Percentiles rank a stretch among this genome's conserved stretches.
These are phyloP conservation scores for Plectrocnemia conspersa DNA, from an alignment of 1,140 invertebrate genomes.

Conservation along the genomic window DNA sequence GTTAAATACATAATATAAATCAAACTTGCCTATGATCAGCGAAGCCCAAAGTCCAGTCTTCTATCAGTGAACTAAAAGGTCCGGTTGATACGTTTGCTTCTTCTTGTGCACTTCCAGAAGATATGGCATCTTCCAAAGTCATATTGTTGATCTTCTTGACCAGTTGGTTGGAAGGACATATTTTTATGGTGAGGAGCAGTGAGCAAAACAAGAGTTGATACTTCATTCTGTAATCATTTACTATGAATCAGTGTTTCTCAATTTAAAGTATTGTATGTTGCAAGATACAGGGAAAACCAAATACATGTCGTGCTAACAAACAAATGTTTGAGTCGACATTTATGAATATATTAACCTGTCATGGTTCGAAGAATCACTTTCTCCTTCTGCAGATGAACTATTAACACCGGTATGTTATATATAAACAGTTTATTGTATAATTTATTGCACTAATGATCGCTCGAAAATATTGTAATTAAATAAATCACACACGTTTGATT, in stretches of 20 bases:
- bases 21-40: slow-evolving; percentile 27
- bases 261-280: too few species aligned
- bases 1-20: slow-evolving; percentile 4
- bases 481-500: too few species aligned
- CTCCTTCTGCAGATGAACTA: slow-evolving; percentile 12
- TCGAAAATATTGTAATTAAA: not conserved
- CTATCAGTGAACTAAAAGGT: slow-evolving; percentile 41
- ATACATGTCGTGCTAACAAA: too few species aligned
- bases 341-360: slow-evolving; percentile 9
- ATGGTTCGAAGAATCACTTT: slow-evolving; percentile 19
- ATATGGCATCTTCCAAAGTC: not conserved
- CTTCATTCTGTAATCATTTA: not conserved
- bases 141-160: not conserved
- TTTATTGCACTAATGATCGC: too few species aligned
- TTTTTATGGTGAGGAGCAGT: too few species aligned
- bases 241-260: too few species aligned
- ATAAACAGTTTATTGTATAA: too few species aligned
- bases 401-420: not conserved
- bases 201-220: not conserved
- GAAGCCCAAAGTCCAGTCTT: slow-evolving; percentile 43
- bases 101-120: not conserved
- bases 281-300: not conserved
- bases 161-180: not conserved
- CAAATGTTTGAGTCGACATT: slow-evolving; percentile 19
- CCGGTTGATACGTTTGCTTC: slow-evolving; percentile 26